Evolutionary conservation across 2,797 vertebrate genomes (phyloP), one percentile per base, ranked within the genome.

Genomic region (Acestrorhynchus altus): DNA sequence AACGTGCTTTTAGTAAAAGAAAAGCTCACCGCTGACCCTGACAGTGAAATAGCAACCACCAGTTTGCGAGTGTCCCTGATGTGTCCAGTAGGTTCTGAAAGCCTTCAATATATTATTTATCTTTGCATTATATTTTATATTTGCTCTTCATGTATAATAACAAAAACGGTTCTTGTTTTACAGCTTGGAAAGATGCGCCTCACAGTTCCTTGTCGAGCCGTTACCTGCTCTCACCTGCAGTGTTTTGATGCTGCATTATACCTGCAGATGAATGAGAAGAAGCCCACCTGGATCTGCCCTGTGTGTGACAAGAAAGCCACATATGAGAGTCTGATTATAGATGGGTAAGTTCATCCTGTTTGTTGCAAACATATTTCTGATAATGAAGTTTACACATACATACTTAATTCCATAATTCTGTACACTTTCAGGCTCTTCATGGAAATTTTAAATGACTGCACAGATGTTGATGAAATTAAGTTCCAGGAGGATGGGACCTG

Each of bases 221-320:
- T 96, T 76, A 98, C 97, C 60, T 98, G 97, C 89, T 96, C 96
- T 59, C 98, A 99, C 76, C 93, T 99, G 81, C 97, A 99, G 84
- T 99, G 98, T 87, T 98, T 98, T 22, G 98, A 99, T 68, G 97
- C 98, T 40, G 96, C 96, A 52, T 94, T 98, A 66, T 98, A 98
- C 89, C 93, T 99, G 52, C 97, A 98, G 91, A 98, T 99, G 97
- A 99, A 98, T 74, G 98, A 99, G 79, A 99, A 98, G 91, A 99
- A 99, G 59, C 96, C 98, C 39, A 96, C 96, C 10, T 99, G 98
- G 97, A 97, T 98, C 87, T 99, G 98, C 87, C 98, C 97, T 8
- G 98, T 98, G 44, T 99, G 97, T 83, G 98, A 99, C 89, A 98
- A 99, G 91, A 98, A 97, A 86, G 97, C 97, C 77, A 90, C 95